phyloP scores from a whole-genome alignment of 2,797 vertebrate species.

The Cossypha niveicapilla region DNA sequence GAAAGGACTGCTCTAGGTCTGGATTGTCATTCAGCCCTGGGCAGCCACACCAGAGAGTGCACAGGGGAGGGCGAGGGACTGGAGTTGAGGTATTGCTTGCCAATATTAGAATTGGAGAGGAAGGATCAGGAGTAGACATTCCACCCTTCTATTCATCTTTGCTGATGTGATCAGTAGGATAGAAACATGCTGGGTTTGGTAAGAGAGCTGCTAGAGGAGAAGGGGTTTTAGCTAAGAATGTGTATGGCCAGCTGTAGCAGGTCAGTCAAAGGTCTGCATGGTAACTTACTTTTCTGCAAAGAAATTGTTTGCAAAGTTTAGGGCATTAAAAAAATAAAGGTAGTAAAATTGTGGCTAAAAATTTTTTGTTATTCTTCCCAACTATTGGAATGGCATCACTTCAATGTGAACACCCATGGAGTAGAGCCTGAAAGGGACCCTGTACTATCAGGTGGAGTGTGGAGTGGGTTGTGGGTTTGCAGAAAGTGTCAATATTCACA shows the following conservation, averaged over 20 bases:
- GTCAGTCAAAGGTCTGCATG: not conserved
- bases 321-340: not conserved
- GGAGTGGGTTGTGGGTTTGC: not conserved
- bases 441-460: not conserved
- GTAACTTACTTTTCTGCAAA: not conserved
- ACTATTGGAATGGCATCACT: not conserved
- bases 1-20: not conserved
- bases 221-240: not conserved
- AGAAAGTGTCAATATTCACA: not conserved
- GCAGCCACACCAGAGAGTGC: not conserved
- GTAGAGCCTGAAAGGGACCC: not conserved
- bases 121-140: not conserved
- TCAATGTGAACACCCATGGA: not conserved
- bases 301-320: not conserved
- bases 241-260: not conserved
- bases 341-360: not conserved
- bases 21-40: not conserved
- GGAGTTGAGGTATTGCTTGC: not conserved
- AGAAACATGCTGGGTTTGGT: not conserved
- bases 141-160: not conserved
- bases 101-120: not conserved
- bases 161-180: not conserved
- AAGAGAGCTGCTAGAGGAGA: not conserved
- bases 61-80: rapidly evolving
- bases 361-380: not conserved